Conservation (phyloP, 2,113 vertebrate species). For the Alces alces region DNA sequence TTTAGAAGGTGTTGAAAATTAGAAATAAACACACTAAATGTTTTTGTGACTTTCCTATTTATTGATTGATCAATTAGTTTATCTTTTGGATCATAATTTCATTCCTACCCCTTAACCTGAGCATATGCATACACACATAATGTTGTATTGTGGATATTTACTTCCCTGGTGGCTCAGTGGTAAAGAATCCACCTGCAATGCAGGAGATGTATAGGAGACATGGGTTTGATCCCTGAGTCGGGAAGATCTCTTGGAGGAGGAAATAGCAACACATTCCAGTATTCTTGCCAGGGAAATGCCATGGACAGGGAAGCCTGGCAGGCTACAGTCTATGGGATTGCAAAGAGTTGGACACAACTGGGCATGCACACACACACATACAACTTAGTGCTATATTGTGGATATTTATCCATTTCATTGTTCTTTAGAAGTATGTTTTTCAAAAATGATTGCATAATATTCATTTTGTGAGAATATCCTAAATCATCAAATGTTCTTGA, state of each 20-base stretch:
- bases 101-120: background rate
- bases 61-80: background rate
- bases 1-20: slow-evolving; percentile 20
- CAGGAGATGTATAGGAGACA: background rate
- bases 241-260: background rate
- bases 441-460: background rate
- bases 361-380: background rate
- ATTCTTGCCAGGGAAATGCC: background rate
- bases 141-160: background rate
- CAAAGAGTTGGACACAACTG: background rate
- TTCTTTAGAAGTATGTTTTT: slow-evolving; percentile 11
- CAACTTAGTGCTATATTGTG: background rate
- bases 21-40: background rate
- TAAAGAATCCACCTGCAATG: background rate
- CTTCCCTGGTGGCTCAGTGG: background rate
- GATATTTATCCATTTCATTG: background rate
- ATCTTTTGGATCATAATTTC: background rate
- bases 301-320: background rate
- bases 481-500: background rate
- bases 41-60: background rate
- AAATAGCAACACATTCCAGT: background rate
- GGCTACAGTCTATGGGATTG: background rate
- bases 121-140: background rate
- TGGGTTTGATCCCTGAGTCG: background rate
- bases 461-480: background rate